phyloP scores from a whole-genome alignment of 2,888 invertebrate species.

The Cybosia mesomella region DNA sequence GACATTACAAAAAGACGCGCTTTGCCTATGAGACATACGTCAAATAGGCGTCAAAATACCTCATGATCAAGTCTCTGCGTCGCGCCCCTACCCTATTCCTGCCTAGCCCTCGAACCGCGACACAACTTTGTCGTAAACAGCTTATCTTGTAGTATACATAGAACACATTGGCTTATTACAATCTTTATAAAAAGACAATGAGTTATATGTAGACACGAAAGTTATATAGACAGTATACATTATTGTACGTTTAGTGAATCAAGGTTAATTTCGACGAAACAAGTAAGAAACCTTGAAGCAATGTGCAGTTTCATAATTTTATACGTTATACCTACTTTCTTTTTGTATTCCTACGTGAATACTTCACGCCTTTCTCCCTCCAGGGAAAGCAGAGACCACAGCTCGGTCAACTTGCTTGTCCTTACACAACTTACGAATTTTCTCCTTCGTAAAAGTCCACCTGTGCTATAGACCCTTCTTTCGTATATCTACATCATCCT shows the following conservation, averaged over 20 bases:
- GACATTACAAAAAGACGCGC: no score
- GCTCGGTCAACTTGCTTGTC: neutral
- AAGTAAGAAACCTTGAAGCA: neutral
- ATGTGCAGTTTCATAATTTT: neutral
- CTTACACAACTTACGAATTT: neutral
- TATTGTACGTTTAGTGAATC: neutral
- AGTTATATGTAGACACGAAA: neutral
- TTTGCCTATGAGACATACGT: no score
- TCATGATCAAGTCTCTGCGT: no score
- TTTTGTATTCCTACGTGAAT: neutral
- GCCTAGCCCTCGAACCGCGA: no score
- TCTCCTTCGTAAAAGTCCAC: neutral
- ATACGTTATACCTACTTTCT: neutral
- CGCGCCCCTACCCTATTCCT: no score
- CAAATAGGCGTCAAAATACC: no score
- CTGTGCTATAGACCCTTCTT: no score
- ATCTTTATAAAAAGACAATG: no score
- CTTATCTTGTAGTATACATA: no score
- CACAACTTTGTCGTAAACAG: no score
- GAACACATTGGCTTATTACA: neutral
- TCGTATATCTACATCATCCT: no score
- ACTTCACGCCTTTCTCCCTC: neutral
- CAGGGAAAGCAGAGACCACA: neutral
- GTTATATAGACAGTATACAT: slow-evolving; percentile 4
- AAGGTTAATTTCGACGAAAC: neutral